Percentiles rank a stretch among this genome's conserved stretches.
Conservation (phyloP, 1,140 invertebrate genomes). For the Camponotus vicinus region DNA sequence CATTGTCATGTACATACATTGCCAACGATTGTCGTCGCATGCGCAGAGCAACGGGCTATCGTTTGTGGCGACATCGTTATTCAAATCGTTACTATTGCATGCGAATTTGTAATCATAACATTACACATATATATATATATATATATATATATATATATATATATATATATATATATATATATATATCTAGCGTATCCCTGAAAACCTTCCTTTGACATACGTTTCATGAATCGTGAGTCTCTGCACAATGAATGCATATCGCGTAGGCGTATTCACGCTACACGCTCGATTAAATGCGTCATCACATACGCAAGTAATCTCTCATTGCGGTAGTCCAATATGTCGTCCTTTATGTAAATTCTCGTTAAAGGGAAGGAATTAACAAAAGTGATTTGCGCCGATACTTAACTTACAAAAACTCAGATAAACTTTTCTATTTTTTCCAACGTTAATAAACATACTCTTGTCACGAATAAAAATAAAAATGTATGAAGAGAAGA, state of each 20-base stretch:
- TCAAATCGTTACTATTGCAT: conserved; percentile 59
- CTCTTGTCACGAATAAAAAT: not conserved
- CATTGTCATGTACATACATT: not conserved
- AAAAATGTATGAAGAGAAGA: not conserved
- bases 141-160: conserved; percentile 3
- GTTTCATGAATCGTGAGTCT: conserved; percentile 39
- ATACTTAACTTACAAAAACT: not conserved
- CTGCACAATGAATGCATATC: conserved; percentile 38
- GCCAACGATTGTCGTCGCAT: conserved; percentile 37
- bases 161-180: conserved; percentile 12
- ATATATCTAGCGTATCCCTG: conserved; percentile 37
- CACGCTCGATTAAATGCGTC: conserved; percentile 54
- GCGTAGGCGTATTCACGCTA: conserved; percentile 38
- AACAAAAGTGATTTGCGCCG: not conserved
- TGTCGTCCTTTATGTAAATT: conserved; percentile 12
- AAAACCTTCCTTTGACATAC: conserved; percentile 50
- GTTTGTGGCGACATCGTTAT: conserved; percentile 54
- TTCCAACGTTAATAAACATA: not conserved
- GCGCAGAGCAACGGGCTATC: conserved; percentile 11
- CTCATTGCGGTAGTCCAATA: conserved; percentile 28
- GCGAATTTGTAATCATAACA: conserved; percentile 51
- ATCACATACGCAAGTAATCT: conserved; percentile 52
- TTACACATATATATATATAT: no score
- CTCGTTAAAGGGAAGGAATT: conserved; percentile 1
- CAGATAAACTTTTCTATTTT: not conserved